Evolutionary conservation across 2,797 vertebrate species (phyloP).

Genomic region (Lindbergichthys nudifrons): DNA sequence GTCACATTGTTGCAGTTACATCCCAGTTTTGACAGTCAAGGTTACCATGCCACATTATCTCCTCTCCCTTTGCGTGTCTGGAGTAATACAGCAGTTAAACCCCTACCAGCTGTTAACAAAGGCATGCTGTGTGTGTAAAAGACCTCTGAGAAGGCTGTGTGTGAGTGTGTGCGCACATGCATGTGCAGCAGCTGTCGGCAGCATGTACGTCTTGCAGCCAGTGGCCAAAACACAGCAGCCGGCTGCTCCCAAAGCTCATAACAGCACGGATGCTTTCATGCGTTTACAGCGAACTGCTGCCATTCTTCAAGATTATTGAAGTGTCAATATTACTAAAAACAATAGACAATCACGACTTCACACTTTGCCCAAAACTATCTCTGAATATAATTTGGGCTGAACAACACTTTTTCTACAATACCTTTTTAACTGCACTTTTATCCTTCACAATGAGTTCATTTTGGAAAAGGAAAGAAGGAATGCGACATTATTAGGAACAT

Average conservation of each 20-base stretch:
- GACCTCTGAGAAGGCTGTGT: conserved; percentile 38
- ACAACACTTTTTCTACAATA: not conserved
- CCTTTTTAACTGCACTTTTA: not conserved
- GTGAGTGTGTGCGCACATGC: conserved; percentile 41
- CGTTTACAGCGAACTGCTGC: conserved; percentile 45
- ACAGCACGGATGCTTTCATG: conserved; percentile 37
- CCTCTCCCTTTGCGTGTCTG: conserved; percentile 61
- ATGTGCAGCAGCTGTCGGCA: conserved; percentile 70
- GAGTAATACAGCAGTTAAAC: conserved; percentile 71
- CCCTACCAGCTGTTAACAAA: conserved; percentile 80
- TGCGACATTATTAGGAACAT: not conserved
- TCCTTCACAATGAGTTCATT: not conserved
- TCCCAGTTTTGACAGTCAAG: conserved; percentile 63
- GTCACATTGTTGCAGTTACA: conserved; percentile 60
- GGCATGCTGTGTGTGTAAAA: conserved; percentile 70
- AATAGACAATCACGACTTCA: conserved; percentile 1
- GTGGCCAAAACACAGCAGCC: conserved; percentile 41
- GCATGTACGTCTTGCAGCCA: conserved; percentile 44
- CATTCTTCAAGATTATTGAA: not conserved
- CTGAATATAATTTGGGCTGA: not conserved
- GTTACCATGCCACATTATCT: conserved; percentile 62
- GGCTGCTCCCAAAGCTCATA: conserved; percentile 54
- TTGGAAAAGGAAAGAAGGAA: not conserved
- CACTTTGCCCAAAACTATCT: conserved; percentile 21
- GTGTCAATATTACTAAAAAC: conserved; percentile 31